These are phyloP conservation scores for Drosophila pegasa DNA, from an alignment of 2,888 invertebrate species.

Conservation along the genomic window DNA sequence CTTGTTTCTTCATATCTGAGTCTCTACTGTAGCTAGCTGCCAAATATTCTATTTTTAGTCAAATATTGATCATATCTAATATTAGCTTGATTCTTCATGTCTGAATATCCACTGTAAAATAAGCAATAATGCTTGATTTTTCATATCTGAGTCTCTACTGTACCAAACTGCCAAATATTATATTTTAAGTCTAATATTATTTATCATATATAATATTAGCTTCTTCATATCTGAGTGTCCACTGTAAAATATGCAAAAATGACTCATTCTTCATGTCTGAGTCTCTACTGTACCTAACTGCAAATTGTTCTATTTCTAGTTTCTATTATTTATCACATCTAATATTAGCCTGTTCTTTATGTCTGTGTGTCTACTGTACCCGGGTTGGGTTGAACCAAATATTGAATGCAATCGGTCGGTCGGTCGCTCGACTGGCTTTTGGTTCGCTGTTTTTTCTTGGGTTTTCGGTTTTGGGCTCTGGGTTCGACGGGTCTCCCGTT, in stretches of 20 bases:
- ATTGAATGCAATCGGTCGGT: constrained; percentile 45
- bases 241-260: not conserved
- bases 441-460: constrained; percentile 29
- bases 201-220: too few species aligned
- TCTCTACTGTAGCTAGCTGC: not conserved
- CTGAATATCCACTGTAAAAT: not conserved
- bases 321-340: not conserved
- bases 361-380: constrained; percentile 25
- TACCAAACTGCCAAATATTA: not conserved
- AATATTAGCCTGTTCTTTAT: constrained; percentile 4
- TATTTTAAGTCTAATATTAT: not conserved
- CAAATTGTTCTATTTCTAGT: not conserved
- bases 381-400: constrained; percentile 47
- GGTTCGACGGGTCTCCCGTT: constrained; percentile 77
- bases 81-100: not conserved
- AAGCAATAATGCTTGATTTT: too few species aligned
- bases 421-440: constrained; percentile 21
- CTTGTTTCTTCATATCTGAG: too few species aligned
- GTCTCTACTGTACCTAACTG: too few species aligned
- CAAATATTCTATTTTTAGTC: too few species aligned
- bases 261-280: too few species aligned
- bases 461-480: constrained; percentile 31
- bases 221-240: not conserved
- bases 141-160: too few species aligned
- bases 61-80: too few species aligned